Conservation (phyloP, 2,888 invertebrate genomes). For the Tenthredo scrophulariae region DNA sequence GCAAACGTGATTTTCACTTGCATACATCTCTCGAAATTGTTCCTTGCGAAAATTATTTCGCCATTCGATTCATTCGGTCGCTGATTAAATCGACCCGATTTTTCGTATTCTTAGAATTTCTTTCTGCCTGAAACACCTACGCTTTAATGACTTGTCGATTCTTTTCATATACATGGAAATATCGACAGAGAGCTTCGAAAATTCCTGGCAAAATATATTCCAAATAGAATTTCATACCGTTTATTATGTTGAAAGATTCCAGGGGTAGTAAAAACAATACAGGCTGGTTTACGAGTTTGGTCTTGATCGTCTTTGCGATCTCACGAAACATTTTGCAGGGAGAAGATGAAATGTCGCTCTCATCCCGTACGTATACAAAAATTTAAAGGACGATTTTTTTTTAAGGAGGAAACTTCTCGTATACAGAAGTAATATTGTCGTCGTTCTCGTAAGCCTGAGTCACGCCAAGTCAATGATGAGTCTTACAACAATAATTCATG, state of each 20-base stretch:
- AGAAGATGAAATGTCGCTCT: not conserved
- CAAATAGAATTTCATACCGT: not conserved
- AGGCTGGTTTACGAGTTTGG: not conserved
- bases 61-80: not conserved
- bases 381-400: not conserved
- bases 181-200: not conserved
- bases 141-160: not conserved
- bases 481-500: too few relatives aligned
- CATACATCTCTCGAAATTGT: not conserved
- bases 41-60: not conserved
- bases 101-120: not conserved
- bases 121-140: not conserved
- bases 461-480: too few relatives aligned
- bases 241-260: slow-evolving; percentile 26
- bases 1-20: not conserved
- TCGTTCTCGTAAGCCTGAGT: too few relatives aligned
- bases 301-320: slow-evolving; percentile 6
- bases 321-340: not conserved
- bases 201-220: not conserved
- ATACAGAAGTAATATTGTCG: too few relatives aligned
- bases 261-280: slow-evolving; percentile 5
- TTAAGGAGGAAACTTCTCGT: too few relatives aligned
- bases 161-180: not conserved
- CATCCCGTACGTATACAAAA: not conserved
- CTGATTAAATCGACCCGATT: not conserved